Evolutionary conservation across 1,140 invertebrate genomes (phyloP).

Genomic region (Acarapis woodi): DNA sequence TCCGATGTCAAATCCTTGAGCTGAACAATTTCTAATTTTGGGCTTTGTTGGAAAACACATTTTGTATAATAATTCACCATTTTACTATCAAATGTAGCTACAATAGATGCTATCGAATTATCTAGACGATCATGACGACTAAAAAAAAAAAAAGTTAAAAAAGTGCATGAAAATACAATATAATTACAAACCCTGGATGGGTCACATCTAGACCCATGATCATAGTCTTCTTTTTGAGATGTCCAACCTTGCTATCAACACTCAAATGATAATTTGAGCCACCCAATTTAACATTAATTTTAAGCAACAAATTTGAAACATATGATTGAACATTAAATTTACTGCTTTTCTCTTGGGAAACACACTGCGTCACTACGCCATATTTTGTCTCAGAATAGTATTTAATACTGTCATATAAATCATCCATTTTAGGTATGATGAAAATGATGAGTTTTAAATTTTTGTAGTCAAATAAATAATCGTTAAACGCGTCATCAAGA

Average conservation of each 20-base stretch:
- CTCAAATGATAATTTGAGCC: too few relatives aligned
- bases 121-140: slow-evolving; percentile 29
- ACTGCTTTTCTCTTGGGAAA: slow-evolving; percentile 30
- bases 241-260: slow-evolving; percentile 22
- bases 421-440: neutral
- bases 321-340: slow-evolving; percentile 18
- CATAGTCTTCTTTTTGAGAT: slow-evolving; percentile 19
- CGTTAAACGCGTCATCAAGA: too few relatives aligned
- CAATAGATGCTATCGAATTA: slow-evolving; percentile 51
- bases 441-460: too few relatives aligned
- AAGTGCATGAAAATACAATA: neutral
- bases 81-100: slow-evolving; percentile 10
- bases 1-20: too few relatives aligned
- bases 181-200: slow-evolving; percentile 28
- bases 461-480: too few relatives aligned
- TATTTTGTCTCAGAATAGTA: slow-evolving; percentile 35
- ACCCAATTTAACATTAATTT: slow-evolving; percentile 57
- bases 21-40: neutral
- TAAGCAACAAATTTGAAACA: slow-evolving; percentile 41
- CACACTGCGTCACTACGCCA: slow-evolving; percentile 49
- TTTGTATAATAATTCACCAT: slow-evolving; percentile 8
- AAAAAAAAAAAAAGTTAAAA: too few relatives aligned
- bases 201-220: slow-evolving; percentile 62
- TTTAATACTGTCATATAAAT: slow-evolving; percentile 24
- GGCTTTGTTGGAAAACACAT: neutral